Percentiles rank a stretch among this genome's conserved stretches.
phyloP scores from a whole-genome alignment of 1,140 invertebrate genomes.

The Palaemon carinicauda region DNA sequence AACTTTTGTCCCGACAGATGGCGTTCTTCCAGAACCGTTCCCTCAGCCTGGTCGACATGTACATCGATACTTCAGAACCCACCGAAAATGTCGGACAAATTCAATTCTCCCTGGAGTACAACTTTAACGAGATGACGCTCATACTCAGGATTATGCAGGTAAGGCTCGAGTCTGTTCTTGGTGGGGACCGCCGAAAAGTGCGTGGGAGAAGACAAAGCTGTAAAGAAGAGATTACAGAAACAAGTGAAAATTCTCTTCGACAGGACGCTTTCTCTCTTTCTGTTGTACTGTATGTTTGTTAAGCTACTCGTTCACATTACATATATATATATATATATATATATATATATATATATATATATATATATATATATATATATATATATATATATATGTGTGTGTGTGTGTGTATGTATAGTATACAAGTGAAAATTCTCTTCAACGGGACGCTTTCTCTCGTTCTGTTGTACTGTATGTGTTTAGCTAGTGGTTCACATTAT shows the following conservation, averaged over 20 bases:
- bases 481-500: too few relatives aligned
- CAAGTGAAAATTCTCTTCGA: too few relatives aligned
- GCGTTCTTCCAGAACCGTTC: slow-evolving; percentile 87
- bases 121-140: slow-evolving; percentile 93
- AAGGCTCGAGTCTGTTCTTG: background rate
- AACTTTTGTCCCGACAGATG: slow-evolving; percentile 62
- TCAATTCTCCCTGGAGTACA: slow-evolving; percentile 93
- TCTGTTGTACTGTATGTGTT: too few relatives aligned
- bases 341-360: slow-evolving; percentile 5
- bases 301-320: too few relatives aligned
- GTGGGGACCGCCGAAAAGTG: too few relatives aligned
- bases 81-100: slow-evolving; percentile 93
- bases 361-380: slow-evolving; percentile 11
- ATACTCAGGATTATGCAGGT: slow-evolving; percentile 91
- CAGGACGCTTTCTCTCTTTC: too few relatives aligned
- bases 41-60: slow-evolving; percentile 93
- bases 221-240: too few relatives aligned
- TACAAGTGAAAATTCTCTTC: too few relatives aligned
- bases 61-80: slow-evolving; percentile 89
- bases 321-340: slow-evolving; percentile 13
- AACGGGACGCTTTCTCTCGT: too few relatives aligned
- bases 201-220: too few relatives aligned
- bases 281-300: too few relatives aligned
- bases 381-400: background rate
- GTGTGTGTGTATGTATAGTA: too few relatives aligned